Evolutionary conservation across 2,888 invertebrate genomes (phyloP).

Genomic region (Mythimna lalbum): DNA sequence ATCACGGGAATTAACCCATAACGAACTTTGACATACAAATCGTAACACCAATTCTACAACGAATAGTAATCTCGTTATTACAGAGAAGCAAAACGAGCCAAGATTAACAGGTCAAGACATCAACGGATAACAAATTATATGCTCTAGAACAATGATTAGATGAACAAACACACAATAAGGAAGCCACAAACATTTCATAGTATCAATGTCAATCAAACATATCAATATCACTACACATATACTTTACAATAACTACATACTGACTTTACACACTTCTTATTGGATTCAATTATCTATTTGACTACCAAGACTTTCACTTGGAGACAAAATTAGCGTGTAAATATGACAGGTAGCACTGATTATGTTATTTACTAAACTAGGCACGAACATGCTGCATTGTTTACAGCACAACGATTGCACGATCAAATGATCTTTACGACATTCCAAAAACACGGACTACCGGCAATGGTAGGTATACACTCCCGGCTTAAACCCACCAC

Average conservation of each 20-base stretch:
- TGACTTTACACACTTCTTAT: constrained; percentile 21
- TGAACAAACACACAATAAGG: constrained; percentile 34
- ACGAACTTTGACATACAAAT: constrained; percentile 49
- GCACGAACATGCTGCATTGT: constrained; percentile 84
- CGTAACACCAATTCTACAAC: constrained; percentile 27
- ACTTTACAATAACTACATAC: constrained; percentile 12
- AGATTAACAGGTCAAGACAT: constrained; percentile 42
- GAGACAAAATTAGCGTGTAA: constrained; percentile 49
- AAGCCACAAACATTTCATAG: constrained; percentile 51
- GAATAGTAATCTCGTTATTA: constrained; percentile 44
- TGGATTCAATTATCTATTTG: constrained; percentile 22
- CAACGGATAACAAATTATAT: constrained; percentile 9
- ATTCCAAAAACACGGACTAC: constrained; percentile 46
- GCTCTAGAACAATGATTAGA: constrained; percentile 43
- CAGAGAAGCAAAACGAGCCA: neutral
- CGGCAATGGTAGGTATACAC: constrained; percentile 27
- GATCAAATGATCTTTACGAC: constrained; percentile 62
- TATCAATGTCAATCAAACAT: constrained; percentile 41
- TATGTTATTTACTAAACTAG: constrained; percentile 77
- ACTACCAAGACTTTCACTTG: constrained; percentile 37
- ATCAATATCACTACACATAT: constrained; percentile 27
- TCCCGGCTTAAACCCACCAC: constrained; percentile 59
- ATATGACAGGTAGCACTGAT: constrained; percentile 43
- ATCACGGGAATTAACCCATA: constrained; percentile 38
- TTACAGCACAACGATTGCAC: constrained; percentile 73